Evolutionary conservation across 2,797 vertebrate species (phyloP).

Genomic region (Triplophysa yarkandensis): DNA sequence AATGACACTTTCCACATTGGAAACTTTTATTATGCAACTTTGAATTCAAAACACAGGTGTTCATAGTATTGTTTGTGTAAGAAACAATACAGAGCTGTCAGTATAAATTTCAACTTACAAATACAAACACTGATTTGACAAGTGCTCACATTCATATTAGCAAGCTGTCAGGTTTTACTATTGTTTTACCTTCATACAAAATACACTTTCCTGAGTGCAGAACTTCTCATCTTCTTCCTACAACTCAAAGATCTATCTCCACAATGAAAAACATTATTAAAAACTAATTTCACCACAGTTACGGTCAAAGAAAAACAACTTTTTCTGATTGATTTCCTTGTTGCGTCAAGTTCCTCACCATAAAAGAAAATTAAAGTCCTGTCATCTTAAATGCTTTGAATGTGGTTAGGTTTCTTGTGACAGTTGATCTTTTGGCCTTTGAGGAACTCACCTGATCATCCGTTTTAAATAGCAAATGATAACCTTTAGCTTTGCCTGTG

Average conservation of each 20-base stretch:
- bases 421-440: conserved; percentile 64
- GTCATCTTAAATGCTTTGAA: conserved; percentile 69
- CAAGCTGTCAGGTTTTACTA: too few relatives aligned
- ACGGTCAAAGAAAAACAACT: conserved; percentile 71
- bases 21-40: too few relatives aligned
- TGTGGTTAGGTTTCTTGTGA: conserved; percentile 70
- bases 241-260: conserved; percentile 21
- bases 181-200: too few relatives aligned
- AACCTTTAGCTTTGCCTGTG: conserved; percentile 70
- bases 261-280: conserved; percentile 55
- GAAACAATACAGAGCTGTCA: too few relatives aligned
- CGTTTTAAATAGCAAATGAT: conserved; percentile 60
- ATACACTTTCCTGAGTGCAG: conserved; percentile 54
- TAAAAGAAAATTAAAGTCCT: conserved; percentile 75
- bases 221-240: conserved; percentile 43
- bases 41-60: too few relatives aligned
- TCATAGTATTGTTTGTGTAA: too few relatives aligned
- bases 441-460: conserved; percentile 57
- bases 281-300: conserved; percentile 70
- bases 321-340: conserved; percentile 70
- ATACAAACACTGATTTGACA: too few relatives aligned
- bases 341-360: conserved; percentile 64
- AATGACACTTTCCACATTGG: too few relatives aligned
- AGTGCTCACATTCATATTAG: too few relatives aligned
- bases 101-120: too few relatives aligned